Evolutionary conservation across 2,888 invertebrate species (phyloP).

Genomic region (Teinopalpus imperialis): DNA sequence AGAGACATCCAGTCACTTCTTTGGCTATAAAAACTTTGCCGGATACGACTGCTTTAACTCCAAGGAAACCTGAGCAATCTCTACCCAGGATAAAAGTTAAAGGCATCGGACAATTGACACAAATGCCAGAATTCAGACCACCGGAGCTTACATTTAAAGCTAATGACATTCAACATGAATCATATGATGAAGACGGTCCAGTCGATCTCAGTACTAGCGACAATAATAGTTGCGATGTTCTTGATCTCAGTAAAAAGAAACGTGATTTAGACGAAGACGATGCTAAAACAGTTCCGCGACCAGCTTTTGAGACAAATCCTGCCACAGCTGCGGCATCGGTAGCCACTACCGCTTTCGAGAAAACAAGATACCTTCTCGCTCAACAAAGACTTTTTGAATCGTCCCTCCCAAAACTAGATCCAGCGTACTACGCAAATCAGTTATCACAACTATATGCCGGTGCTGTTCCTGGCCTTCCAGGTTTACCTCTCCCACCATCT

Average conservation of each 20-base stretch:
- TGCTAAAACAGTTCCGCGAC: constrained; percentile 64
- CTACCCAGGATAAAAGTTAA: constrained; percentile 82
- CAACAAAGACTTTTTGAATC: constrained; percentile 86
- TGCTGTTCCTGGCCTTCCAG: constrained; percentile 77
- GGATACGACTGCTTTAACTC: constrained; percentile 55
- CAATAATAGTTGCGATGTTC: constrained; percentile 83
- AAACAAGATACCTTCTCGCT: constrained; percentile 82
- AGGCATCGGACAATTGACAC: constrained; percentile 83
- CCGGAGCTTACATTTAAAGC: constrained; percentile 56
- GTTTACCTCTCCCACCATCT: constrained; percentile 78
- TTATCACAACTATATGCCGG: constrained; percentile 83
- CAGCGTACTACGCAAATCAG: constrained; percentile 83
- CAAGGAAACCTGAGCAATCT: constrained; percentile 62
- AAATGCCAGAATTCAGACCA: constrained; percentile 75
- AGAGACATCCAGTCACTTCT: constrained; percentile 71
- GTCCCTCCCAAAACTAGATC: constrained; percentile 83
- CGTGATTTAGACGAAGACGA: constrained; percentile 61
- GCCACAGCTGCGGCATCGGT: constrained; percentile 61
- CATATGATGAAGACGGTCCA: constrained; percentile 79
- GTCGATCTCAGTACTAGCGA: constrained; percentile 87
- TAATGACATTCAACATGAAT: constrained; percentile 57
- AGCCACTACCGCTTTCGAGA: constrained; percentile 72
- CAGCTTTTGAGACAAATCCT: constrained; percentile 65
- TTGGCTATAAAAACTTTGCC: constrained; percentile 57
- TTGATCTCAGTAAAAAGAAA: constrained; percentile 92